phyloP scores from a whole-genome alignment of 2,888 invertebrate species.

The Lepidonotus clava region DNA sequence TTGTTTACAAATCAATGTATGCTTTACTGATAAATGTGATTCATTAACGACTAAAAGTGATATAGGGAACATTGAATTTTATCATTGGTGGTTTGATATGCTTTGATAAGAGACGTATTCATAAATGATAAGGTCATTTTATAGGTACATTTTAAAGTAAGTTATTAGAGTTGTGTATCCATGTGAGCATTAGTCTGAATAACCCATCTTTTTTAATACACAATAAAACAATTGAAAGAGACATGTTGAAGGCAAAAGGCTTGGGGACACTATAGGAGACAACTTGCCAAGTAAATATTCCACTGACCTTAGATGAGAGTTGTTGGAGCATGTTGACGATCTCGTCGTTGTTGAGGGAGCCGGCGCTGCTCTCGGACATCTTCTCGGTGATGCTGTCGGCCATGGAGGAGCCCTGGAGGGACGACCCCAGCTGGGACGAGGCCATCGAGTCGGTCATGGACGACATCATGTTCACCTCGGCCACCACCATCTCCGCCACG shows the following conservation, averaged over 20 bases:
- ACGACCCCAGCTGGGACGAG: constrained; percentile 16
- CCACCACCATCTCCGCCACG: constrained; percentile 38
- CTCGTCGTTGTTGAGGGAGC: constrained; percentile 4
- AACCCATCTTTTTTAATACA: neutral
- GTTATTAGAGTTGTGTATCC: too few relatives aligned
- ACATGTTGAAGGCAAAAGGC: neutral
- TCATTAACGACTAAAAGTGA: too few relatives aligned
- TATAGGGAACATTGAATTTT: too few relatives aligned
- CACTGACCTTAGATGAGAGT: neutral
- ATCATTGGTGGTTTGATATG: too few relatives aligned
- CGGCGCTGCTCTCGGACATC: constrained; percentile 28
- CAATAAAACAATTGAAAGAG: neutral
- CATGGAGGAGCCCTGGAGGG: constrained; percentile 32
- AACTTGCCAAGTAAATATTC: neutral
- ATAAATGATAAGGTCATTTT: too few relatives aligned
- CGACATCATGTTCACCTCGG: constrained; percentile 25
- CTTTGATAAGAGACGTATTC: too few relatives aligned
- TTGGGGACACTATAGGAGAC: neutral
- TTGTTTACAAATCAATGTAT: too few relatives aligned
- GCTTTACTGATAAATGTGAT: too few relatives aligned
- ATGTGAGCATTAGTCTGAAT: too few relatives aligned
- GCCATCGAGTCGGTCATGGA: constrained; percentile 30
- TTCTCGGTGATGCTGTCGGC: constrained; percentile 28
- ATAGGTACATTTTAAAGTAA: too few relatives aligned
- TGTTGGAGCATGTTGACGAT: neutral